Percentiles rank a stretch among this genome's conserved stretches.
Conservation (phyloP, 2,888 invertebrate species). For the Ischnura elegans region DNA sequence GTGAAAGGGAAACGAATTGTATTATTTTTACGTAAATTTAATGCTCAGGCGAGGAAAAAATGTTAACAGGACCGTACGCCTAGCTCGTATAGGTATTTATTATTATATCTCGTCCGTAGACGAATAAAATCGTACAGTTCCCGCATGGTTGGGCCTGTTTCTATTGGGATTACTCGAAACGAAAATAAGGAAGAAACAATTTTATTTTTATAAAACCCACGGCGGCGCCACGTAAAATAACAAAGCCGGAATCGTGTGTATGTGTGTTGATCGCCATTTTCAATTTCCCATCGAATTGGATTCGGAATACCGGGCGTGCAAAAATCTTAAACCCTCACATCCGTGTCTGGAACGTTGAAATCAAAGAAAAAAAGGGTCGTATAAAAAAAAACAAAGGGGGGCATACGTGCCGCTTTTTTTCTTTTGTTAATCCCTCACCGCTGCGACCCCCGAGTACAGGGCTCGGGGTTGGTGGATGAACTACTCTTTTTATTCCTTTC, state of each 20-base stretch:
- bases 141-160: background rate
- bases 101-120: background rate
- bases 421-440: background rate
- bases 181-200: background rate
- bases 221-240: background rate
- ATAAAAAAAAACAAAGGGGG: background rate
- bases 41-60: background rate
- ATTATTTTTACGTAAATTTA: background rate
- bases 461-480: background rate
- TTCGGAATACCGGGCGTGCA: background rate
- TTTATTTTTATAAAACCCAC: background rate
- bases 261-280: constrained; percentile 8
- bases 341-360: background rate
- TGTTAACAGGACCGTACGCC: background rate
- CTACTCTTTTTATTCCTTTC: background rate
- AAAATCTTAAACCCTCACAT: background rate
- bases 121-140: background rate
- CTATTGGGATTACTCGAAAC: background rate
- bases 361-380: background rate
- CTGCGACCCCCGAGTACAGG: background rate
- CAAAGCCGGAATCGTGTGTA: background rate
- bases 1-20: background rate
- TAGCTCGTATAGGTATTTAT: background rate
- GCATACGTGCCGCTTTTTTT: background rate
- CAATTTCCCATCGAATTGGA: constrained; percentile 4